Base-by-base conservation (phyloP, 1,140 invertebrate genomes). In the Meloidogyne exigua region DNA sequence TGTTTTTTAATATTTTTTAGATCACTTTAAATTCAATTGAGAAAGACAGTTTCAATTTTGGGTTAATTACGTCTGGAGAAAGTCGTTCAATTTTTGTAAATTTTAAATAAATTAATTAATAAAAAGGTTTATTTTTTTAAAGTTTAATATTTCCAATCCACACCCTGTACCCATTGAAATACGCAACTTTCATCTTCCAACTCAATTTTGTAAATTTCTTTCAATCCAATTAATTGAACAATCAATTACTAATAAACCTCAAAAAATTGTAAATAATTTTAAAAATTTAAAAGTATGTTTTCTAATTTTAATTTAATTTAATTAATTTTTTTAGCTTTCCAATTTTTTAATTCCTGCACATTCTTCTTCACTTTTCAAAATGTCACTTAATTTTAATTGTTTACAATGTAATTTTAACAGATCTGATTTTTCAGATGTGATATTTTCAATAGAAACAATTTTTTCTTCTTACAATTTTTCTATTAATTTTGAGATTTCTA, bases 1-100 rank as follows among this genome's bases (percentile, higher is more conserved):
- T 21, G 42, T 63, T 76, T 70, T 76, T 80, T 72, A 78, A 44
- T 64, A 26, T 71, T 75, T 78, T 80, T 73, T 49, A 89, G 89
- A 87, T 89, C 66, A 87, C 88, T 70, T 89, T 89, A 74, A 87
- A 89, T 86, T 83, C 88, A 72, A 87, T 88, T 72, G 88, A 91
- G 71, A 83, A 90, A 82, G 90, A 89, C 39, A 90, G 90, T 70
- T 89, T 93, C 80, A 91, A 93, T 88, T 91, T 93, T 87, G 93
- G 93, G 15, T 90, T 91, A 13, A 89, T 93, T n/a, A 91, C 92
- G 49, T 91, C 91, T 74, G 90, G 91, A 11, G 91, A 91, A 49
- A 89, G 90, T 70, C 91, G 91, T 78, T 90, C 91, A 79, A 90
- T 92, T 62, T 25, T 81, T 32, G 77, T 81, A 66, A 57, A 9